Conservation (phyloP, 2,797 vertebrate species). For the Molossus molossus region DNA sequence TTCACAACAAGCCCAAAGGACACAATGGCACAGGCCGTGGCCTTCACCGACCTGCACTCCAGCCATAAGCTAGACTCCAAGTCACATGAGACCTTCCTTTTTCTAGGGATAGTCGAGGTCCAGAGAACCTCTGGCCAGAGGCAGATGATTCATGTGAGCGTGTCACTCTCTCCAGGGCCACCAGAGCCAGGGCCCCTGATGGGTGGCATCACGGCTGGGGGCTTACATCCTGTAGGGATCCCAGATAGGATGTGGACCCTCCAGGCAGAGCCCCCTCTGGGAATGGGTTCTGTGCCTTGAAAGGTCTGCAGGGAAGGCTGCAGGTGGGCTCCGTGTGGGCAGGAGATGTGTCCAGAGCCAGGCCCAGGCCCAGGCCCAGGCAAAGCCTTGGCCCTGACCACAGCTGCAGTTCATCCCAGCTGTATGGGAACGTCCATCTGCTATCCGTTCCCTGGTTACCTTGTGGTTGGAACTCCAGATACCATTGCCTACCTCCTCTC, state of each 20-base stretch:
- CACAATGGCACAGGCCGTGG: not conserved
- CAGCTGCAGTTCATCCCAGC: not conserved
- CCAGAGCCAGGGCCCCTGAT: not conserved
- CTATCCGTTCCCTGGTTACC: no score
- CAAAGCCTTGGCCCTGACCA: not conserved
- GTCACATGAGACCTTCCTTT: not conserved
- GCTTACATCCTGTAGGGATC: not conserved
- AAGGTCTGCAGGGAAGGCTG: not conserved
- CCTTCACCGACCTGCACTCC: rapidly evolving
- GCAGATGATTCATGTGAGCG: not conserved
- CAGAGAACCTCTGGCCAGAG: not conserved
- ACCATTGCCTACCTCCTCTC: not conserved
- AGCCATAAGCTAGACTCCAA: not conserved
- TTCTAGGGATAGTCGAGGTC: not conserved
- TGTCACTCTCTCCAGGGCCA: not conserved
- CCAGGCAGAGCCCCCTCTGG: not conserved
- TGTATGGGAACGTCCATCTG: not conserved
- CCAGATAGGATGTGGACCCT: not conserved
- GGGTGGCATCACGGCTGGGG: not conserved
- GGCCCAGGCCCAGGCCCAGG: not conserved
- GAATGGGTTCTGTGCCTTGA: not conserved
- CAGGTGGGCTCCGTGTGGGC: not conserved
- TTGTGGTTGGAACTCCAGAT: not conserved
- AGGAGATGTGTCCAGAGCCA: no score
- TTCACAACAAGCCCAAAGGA: not conserved